phyloP scores from a whole-genome alignment of 2,888 invertebrate species.

The Dryocosmus kuriphilus region DNA sequence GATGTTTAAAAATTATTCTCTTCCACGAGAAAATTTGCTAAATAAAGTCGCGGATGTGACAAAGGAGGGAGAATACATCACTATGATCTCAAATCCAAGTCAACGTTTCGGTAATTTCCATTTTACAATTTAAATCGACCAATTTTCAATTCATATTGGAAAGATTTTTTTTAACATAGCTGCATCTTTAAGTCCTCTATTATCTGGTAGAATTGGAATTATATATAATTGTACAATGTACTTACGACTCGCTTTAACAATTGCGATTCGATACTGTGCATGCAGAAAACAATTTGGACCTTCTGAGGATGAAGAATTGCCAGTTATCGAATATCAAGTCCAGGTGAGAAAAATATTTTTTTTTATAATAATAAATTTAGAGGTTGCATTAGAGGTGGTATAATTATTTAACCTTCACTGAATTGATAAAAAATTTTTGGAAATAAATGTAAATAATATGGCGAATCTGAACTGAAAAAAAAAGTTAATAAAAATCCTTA shows the following conservation, averaged over 20 bases:
- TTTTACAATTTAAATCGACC: background rate
- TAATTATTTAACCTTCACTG: no score
- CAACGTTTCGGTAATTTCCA: constrained; percentile 85
- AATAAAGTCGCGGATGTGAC: constrained; percentile 93
- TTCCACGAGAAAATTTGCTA: constrained; percentile 88
- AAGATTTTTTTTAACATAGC: constrained; percentile 59
- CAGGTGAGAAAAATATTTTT: constrained; percentile 79
- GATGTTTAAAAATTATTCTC: constrained; percentile 88
- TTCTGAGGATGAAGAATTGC: constrained; percentile 84
- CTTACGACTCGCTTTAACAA: constrained; percentile 85
- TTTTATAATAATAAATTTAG: no score
- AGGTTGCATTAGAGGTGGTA: no score
- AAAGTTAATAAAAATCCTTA: constrained; percentile 50
- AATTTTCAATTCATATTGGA: background rate
- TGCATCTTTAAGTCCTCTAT: constrained; percentile 88
- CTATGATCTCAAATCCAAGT: constrained; percentile 86
- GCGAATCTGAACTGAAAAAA: background rate
- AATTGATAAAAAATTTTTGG: no score
- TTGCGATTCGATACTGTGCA: constrained; percentile 92
- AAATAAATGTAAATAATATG: no score
- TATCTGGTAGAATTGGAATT: constrained; percentile 90
- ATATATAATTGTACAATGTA: constrained; percentile 80
- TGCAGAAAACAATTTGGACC: constrained; percentile 94
- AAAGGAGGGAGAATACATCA: constrained; percentile 88
- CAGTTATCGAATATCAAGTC: constrained; percentile 94